Percentiles rank a stretch among this genome's conserved stretches.
Conservation (phyloP, 1,140 invertebrate genomes). For the Neodiprion pinetum region DNA sequence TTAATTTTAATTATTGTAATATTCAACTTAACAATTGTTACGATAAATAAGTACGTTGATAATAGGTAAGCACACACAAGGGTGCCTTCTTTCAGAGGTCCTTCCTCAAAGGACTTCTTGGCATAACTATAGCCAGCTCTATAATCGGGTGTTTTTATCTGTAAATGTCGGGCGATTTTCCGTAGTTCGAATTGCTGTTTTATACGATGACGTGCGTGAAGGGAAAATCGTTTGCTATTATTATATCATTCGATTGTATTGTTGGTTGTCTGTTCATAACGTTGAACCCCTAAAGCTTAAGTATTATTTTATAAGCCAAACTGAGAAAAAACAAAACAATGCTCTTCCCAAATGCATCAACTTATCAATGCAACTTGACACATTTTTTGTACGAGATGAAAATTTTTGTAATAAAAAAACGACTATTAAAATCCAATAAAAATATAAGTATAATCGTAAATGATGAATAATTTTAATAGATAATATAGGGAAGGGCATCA, state of each 20-base stretch:
- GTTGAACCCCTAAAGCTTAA: background rate
- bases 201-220: background rate
- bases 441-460: constrained; percentile 3
- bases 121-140: background rate
- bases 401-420: constrained; percentile 9
- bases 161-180: background rate
- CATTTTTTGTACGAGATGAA: background rate
- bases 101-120: constrained; percentile 9
- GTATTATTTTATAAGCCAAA: constrained; percentile 7
- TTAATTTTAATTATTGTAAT: constrained; percentile 8
- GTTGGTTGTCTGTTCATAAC: background rate
- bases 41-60: constrained; percentile 14
- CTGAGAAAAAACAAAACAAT: constrained; percentile 9
- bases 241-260: background rate
- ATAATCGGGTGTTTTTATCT: background rate
- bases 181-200: too few relatives aligned
- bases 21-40: constrained; percentile 18
- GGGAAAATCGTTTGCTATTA: background rate
- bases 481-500: background rate
- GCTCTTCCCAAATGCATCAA: constrained; percentile 10
- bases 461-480: background rate
- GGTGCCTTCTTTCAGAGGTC: constrained; percentile 24
- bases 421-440: background rate
- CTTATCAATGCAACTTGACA: constrained; percentile 15
- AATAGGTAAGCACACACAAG: constrained; percentile 19